These are phyloP conservation scores for Paraescarpia echinospica DNA, from an alignment of 1,140 invertebrate species.

Conservation along the genomic window DNA sequence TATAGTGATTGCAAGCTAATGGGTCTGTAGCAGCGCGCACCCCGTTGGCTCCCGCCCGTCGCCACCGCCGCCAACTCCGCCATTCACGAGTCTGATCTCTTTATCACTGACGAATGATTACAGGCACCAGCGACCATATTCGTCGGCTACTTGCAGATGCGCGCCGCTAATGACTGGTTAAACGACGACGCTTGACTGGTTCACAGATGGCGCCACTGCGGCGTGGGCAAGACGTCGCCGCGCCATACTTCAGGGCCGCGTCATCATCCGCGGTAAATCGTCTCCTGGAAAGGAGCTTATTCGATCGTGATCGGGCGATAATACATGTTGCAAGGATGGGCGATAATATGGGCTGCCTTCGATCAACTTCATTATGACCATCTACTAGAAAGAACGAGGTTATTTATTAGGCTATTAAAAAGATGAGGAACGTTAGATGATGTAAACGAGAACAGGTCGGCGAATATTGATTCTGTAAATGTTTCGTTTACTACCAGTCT, in stretches of 20 bases:
- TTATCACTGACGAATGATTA: not conserved
- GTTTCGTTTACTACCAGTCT: no score
- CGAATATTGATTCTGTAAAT: no score
- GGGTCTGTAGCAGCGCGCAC: not conserved
- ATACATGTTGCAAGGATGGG: not conserved
- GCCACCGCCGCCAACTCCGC: no score
- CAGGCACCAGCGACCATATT: not conserved
- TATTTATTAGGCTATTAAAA: not conserved
- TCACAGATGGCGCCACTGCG: not conserved
- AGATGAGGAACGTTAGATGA: no score
- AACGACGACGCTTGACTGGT: not conserved
- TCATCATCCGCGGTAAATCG: not conserved
- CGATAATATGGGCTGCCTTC: not conserved
- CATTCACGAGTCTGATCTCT: not conserved
- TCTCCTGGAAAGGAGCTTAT: not conserved
- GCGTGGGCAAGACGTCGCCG: not conserved
- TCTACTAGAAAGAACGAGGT: not conserved
- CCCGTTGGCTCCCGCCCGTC: not conserved
- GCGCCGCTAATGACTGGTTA: not conserved
- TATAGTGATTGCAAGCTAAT: constrained; percentile 6
- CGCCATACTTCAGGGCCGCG: not conserved
- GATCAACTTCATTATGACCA: not conserved
- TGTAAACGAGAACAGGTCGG: no score
- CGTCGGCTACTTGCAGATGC: not conserved
- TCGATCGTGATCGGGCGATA: not conserved